Evolutionary conservation across 2,888 invertebrate species (phyloP).

Genomic region (Leptinotarsa tumamoca): DNA sequence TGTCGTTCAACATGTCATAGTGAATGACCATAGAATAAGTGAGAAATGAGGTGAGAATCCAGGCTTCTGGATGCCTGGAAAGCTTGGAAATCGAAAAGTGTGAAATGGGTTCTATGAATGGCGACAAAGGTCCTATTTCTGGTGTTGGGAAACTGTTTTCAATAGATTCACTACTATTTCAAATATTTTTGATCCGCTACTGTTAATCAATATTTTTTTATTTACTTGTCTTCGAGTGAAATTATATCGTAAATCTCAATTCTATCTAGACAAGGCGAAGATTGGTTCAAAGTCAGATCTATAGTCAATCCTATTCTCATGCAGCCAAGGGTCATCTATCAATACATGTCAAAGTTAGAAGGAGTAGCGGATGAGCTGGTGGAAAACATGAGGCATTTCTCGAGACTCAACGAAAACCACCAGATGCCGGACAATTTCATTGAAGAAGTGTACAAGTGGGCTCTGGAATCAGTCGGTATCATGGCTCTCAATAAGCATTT

Average conservation of each 20-base stretch:
- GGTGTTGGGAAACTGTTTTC: too few relatives aligned
- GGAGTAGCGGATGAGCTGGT: slow-evolving; percentile 57
- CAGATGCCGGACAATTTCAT: slow-evolving; percentile 64
- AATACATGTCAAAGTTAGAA: slow-evolving; percentile 58
- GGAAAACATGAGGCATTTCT: slow-evolving; percentile 29
- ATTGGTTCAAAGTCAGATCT: slow-evolving; percentile 69
- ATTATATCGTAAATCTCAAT: neutral
- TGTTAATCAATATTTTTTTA: too few relatives aligned
- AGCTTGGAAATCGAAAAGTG: too few relatives aligned
- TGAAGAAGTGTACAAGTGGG: slow-evolving; percentile 70
- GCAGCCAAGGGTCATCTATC: slow-evolving; percentile 64
- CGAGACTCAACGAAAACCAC: slow-evolving; percentile 35
- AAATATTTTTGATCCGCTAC: too few relatives aligned
- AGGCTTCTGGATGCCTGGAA: too few relatives aligned
- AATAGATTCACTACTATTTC: too few relatives aligned
- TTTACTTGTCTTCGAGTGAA: too few relatives aligned
- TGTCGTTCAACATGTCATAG: too few relatives aligned
- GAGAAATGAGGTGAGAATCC: too few relatives aligned
- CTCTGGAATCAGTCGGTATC: slow-evolving; percentile 70
- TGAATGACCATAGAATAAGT: too few relatives aligned
- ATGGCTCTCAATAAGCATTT: slow-evolving; percentile 64
- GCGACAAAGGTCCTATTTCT: too few relatives aligned
- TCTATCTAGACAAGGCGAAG: slow-evolving; percentile 67
- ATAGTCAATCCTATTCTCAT: slow-evolving; percentile 70
- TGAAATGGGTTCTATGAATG: too few relatives aligned